These are phyloP conservation scores for Eilema depressum DNA, from an alignment of 2,888 invertebrate species.

Conservation along the genomic window DNA sequence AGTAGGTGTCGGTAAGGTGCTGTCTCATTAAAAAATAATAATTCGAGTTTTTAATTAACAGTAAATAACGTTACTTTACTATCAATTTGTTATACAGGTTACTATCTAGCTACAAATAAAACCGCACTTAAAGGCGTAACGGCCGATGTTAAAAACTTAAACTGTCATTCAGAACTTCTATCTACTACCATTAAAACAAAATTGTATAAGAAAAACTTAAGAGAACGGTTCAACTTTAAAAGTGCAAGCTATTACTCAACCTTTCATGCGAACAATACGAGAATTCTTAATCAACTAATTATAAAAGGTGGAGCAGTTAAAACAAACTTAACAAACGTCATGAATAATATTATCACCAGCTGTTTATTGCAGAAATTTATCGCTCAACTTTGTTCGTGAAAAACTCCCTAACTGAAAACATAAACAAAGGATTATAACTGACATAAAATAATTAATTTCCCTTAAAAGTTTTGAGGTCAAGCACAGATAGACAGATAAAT, in stretches of 20 bases:
- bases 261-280: constrained; percentile 57
- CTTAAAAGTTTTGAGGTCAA: constrained; percentile 49
- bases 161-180: constrained; percentile 25
- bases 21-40: no score
- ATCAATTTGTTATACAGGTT: constrained; percentile 3
- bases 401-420: constrained; percentile 78
- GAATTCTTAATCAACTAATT: constrained; percentile 74
- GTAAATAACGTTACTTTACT: not conserved
- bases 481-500: not conserved
- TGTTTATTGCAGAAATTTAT: constrained; percentile 82
- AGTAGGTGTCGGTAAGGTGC: no score
- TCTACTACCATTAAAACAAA: constrained; percentile 38
- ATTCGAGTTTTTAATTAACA: no score
- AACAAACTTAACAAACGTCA: constrained; percentile 79
- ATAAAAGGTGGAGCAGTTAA: constrained; percentile 75
- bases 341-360: constrained; percentile 80
- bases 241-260: constrained; percentile 54
- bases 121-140: constrained; percentile 14
- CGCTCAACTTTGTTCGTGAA: constrained; percentile 74
- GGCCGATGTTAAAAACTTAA: constrained; percentile 22
- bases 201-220: constrained; percentile 37
- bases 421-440: constrained; percentile 77
- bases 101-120: constrained; percentile 9
- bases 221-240: constrained; percentile 41
- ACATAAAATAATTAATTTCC: constrained; percentile 73